These are phyloP conservation scores for Thymelicus sylvestris DNA, from an alignment of 2,888 invertebrate species.

Conservation along the genomic window DNA sequence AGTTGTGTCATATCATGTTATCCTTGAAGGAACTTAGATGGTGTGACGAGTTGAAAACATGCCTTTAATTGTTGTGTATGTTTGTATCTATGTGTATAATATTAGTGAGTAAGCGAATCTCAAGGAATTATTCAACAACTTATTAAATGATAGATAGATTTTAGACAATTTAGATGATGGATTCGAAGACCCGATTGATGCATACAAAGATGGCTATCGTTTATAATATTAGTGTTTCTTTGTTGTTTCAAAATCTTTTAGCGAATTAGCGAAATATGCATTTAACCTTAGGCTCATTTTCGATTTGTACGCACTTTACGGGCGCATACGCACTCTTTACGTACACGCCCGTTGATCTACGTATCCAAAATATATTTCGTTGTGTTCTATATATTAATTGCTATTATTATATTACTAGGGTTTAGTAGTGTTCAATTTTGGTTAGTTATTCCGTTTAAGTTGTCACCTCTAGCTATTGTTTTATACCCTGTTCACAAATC, in stretches of 20 bases:
- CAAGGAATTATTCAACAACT: slow-evolving; percentile 45
- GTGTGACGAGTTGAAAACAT: slow-evolving; percentile 58
- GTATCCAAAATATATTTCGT: slow-evolving; percentile 16
- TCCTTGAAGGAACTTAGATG: slow-evolving; percentile 4
- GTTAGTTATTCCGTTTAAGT: slow-evolving; percentile 13
- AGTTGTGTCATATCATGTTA: slow-evolving; percentile 12
- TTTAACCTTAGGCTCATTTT: slow-evolving; percentile 27
- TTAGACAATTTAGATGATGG: slow-evolving; percentile 25
- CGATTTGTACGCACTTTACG: slow-evolving; percentile 5
- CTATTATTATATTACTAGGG: slow-evolving; percentile 16
- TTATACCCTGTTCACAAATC: no score
- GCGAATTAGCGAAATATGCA: slow-evolving; percentile 26
- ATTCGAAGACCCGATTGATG: slow-evolving; percentile 19
- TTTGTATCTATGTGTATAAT: slow-evolving; percentile 56
- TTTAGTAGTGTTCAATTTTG: slow-evolving; percentile 21
- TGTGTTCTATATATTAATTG: slow-evolving; percentile 11
- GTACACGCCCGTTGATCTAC: neutral
- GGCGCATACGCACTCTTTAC: neutral
- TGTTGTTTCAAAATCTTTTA: slow-evolving; percentile 23
- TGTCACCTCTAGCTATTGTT: neutral
- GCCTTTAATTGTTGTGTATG: slow-evolving; percentile 69
- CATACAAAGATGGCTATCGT: slow-evolving; percentile 6
- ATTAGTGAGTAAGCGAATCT: slow-evolving; percentile 68
- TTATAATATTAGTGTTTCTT: neutral
- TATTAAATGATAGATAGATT: slow-evolving; percentile 28